Evolutionary conservation across 2,113 vertebrate genomes (phyloP).

Genomic region (Circaetus cinerascens): DNA sequence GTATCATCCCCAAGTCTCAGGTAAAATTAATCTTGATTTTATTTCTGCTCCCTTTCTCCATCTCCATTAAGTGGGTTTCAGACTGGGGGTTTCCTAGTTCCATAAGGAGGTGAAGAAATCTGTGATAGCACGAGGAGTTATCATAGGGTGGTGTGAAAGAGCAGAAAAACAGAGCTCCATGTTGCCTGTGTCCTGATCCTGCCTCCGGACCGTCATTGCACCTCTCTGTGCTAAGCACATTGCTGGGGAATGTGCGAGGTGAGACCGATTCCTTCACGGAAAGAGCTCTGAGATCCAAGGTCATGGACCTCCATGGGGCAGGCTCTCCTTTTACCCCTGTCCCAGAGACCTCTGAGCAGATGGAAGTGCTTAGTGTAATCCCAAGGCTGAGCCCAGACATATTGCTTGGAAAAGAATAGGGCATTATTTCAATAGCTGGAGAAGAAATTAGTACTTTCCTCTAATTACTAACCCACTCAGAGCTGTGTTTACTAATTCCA

Average conservation of each 20-base stretch:
- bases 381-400: not conserved
- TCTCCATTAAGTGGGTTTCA: not conserved
- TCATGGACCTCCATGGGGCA: fast-evolving
- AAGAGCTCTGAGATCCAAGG: not conserved
- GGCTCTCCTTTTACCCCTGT: not conserved
- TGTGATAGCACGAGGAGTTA: not conserved
- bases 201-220: fast-evolving
- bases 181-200: not conserved
- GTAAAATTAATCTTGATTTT: slow-evolving; percentile 51
- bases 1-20: slow-evolving; percentile 87
- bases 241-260: not conserved
- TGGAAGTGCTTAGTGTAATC: not conserved
- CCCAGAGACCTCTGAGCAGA: not conserved
- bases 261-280: fast-evolving
- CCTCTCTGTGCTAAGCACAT: not conserved
- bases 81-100: not conserved
- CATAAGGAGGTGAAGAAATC: not conserved
- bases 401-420: not conserved
- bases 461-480: not conserved
- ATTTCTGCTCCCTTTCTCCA: not conserved
- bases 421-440: not conserved
- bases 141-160: not conserved
- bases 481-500: not conserved
- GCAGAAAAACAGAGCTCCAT: not conserved
- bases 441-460: not conserved